Evolutionary conservation across 2,888 invertebrate genomes (phyloP), one percentile per base, ranked within the genome.

Genomic region (Lasioglossum morio): DNA sequence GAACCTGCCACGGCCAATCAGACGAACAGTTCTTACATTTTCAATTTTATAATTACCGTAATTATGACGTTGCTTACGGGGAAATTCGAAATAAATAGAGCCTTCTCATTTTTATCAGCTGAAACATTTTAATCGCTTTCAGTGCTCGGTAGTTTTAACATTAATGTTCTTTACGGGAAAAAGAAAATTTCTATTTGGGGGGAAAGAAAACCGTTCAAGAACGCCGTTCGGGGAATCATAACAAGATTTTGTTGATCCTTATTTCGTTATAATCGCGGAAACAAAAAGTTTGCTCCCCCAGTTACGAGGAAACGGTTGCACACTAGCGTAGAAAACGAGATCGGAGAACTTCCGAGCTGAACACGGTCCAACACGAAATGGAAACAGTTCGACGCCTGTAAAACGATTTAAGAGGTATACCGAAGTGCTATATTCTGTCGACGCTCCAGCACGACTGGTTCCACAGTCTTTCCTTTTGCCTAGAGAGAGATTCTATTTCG

Each of bases 351-450:
- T 72, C n/a, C 53, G 53, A n/a, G 37, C 70, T 60, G 16, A 77
- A 75, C 83, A 77, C 79, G 79, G 80, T 80, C 86, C 77, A 43
- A 76, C 76, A 79, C 73, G 79, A 63, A 79, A 80, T 85, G 77
- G 82, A 87, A 87, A 88, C 83, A 79, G 82, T 85, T 87, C 82
- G 81, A 85, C 87, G 70, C 70, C 60, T 66, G 82, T 85, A 81
- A 87, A 85, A 77, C 88, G 87, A 88, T 88, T 87, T 83, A 81
- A 85, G 79, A 79, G 81, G 81, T 81, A 87, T 85, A 85, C 85
- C 80, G 76, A 80, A 80, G 34, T 53, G 37, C 75, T 46, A 37
- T 30, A 53, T 46, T 37, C 10, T 53, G 53, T 53, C n/a, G 53
- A 10, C 53, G 53, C n/a, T 53, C n/a, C 53, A 53, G 53, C 53